Conservation (phyloP, 37 sponge, comb jelly and placozoan species). For the Amphimedon queenslandica region DNA sequence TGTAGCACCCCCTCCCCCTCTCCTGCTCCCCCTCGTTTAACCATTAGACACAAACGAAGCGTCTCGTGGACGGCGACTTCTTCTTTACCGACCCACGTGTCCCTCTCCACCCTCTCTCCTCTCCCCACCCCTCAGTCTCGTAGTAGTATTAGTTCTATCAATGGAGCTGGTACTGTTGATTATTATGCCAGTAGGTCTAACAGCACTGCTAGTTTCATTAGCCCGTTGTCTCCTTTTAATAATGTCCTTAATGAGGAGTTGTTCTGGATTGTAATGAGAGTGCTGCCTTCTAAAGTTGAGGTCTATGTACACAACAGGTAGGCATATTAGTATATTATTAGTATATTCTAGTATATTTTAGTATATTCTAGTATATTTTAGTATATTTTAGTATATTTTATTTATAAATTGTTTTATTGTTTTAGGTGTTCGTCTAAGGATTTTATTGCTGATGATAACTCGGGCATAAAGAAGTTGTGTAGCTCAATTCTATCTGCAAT, state of each 20-base stretch:
- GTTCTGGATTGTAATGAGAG: conserved; percentile 45
- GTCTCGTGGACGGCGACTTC: conserved; percentile 4
- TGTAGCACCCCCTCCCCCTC: conserved; percentile 2
- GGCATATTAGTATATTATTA: too few species aligned
- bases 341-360: too few species aligned
- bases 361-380: too few species aligned
- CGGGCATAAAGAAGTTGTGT: too few species aligned
- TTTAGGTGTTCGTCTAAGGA: background rate
- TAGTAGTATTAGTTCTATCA: background rate
- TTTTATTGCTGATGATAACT: too few species aligned
- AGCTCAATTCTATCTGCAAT: too few species aligned
- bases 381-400: too few species aligned
- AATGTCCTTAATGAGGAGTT: background rate
- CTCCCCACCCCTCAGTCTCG: conserved; percentile 1
- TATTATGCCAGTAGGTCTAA: conserved; percentile 1
- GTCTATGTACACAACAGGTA: conserved; percentile 49
- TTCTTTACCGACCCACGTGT: background rate
- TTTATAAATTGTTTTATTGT: background rate
- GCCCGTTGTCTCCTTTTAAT: background rate
- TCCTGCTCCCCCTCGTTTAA: background rate
- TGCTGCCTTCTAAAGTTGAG: conserved; percentile 32
- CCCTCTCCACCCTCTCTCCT: background rate
- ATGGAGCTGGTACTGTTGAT: background rate
- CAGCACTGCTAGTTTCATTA: background rate
- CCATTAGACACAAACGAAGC: background rate